Evolutionary conservation across 2,888 invertebrate genomes (phyloP).

Genomic region (Oscheius sp.): DNA sequence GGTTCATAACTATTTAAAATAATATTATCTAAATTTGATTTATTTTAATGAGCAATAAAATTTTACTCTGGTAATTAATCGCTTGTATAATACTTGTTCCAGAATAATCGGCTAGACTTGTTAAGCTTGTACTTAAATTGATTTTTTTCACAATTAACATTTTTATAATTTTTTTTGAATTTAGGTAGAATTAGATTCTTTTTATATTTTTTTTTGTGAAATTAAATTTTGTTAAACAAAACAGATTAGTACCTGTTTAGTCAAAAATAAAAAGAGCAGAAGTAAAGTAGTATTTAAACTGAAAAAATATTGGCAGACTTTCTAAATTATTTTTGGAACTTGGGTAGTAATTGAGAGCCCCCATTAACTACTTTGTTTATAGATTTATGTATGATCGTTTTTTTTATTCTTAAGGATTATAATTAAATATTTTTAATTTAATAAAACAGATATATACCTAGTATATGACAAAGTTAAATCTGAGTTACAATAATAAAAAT

Average conservation of each 20-base stretch:
- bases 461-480: conserved; percentile 55
- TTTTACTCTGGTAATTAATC: conserved; percentile 58
- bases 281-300: conserved; percentile 64
- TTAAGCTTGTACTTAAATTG: conserved; percentile 60
- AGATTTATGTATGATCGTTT: conserved; percentile 61
- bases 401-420: conserved; percentile 61
- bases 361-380: conserved; percentile 59
- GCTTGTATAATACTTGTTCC: conserved; percentile 62
- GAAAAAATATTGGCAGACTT: conserved; percentile 63
- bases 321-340: conserved; percentile 62
- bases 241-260: conserved; percentile 62
- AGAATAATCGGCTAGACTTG: conserved; percentile 64
- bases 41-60: conserved; percentile 54
- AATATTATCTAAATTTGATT: conserved; percentile 63
- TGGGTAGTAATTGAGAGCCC: conserved; percentile 61
- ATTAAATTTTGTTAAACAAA: conserved; percentile 55
- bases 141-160: conserved; percentile 48
- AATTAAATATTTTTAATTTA: conserved; percentile 55
- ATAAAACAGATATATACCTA: conserved; percentile 61
- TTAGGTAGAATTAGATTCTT: conserved; percentile 50
- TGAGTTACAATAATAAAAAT: conserved; percentile 56
- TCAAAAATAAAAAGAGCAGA: conserved; percentile 59
- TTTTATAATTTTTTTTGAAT: conserved; percentile 32
- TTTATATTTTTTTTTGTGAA: conserved; percentile 39
- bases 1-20: conserved; percentile 57